phyloP scores from a whole-genome alignment of 2,888 invertebrate genomes.

The Drosophila glabriapex region DNA sequence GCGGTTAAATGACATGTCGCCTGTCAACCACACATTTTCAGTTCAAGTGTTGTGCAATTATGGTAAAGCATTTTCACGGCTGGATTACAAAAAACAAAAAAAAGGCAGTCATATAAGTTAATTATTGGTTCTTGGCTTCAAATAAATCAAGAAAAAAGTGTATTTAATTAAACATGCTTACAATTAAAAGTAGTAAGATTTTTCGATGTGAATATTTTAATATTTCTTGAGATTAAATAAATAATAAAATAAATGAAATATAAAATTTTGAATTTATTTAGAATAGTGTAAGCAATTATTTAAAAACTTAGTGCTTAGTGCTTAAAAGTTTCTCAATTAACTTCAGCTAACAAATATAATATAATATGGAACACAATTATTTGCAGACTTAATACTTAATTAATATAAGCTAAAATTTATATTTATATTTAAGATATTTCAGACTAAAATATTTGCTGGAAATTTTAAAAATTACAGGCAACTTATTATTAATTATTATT shows the following conservation, averaged over 20 bases:
- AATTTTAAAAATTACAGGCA: not conserved
- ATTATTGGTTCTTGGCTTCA: slow-evolving; percentile 48
- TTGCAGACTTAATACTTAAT: not conserved
- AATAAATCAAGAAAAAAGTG: not conserved
- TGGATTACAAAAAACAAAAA: slow-evolving; percentile 35
- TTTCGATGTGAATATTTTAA: not conserved
- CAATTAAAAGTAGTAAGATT: not conserved
- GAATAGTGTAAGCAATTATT: not conserved
- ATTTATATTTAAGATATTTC: not conserved
- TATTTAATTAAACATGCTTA: not conserved
- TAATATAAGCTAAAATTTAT: not conserved
- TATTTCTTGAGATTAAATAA: not conserved
- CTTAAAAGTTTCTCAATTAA: not conserved
- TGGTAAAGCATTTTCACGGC: slow-evolving; percentile 47
- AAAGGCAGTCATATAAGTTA: slow-evolving; percentile 22
- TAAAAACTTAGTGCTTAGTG: not conserved
- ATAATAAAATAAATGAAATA: not conserved
- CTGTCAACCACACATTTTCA: slow-evolving; percentile 74
- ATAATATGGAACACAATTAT: not conserved
- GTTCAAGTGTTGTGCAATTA: slow-evolving; percentile 74
- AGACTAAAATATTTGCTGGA: not conserved
- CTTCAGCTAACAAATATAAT: not conserved
- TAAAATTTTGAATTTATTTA: not conserved
- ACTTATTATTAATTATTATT: not conserved
- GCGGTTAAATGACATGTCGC: slow-evolving; percentile 79